phyloP scores from a whole-genome alignment of 2,888 invertebrate genomes.

The Muschampia plurimacula region DNA sequence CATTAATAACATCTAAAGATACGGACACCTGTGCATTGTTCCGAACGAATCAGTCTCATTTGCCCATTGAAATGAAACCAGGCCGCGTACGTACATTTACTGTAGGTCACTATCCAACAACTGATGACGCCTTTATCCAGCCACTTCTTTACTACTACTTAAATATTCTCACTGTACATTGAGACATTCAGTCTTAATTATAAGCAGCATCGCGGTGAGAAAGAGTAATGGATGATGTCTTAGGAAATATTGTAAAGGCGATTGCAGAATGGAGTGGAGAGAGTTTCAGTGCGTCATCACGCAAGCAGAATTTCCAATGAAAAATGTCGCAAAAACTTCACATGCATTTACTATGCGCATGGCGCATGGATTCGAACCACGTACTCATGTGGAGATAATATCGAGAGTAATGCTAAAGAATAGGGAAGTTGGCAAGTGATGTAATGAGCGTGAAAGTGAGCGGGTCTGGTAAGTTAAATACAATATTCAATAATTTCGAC shows the following conservation, averaged over 20 bases:
- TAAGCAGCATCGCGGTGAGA: slow-evolving; percentile 35
- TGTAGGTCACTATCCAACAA: slow-evolving; percentile 55
- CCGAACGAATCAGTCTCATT: slow-evolving; percentile 47
- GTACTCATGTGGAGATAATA: slow-evolving; percentile 53
- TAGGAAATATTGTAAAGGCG: slow-evolving; percentile 39
- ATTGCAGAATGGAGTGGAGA: slow-evolving; percentile 56
- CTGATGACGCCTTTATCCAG: slow-evolving; percentile 15
- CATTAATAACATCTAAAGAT: slow-evolving; percentile 36
- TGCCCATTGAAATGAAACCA: slow-evolving; percentile 55
- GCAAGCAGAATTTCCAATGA: slow-evolving; percentile 75
- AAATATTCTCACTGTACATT: slow-evolving; percentile 19
- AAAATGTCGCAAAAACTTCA: slow-evolving; percentile 61
- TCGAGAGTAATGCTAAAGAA: slow-evolving; percentile 52
- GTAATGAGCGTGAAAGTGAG: slow-evolving; percentile 66
- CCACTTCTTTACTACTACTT: background rate
- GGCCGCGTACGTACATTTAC: slow-evolving; percentile 53
- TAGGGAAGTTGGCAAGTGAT: slow-evolving; percentile 59
- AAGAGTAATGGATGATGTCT: slow-evolving; percentile 51
- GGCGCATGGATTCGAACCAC: slow-evolving; percentile 40
- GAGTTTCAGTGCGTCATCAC: slow-evolving; percentile 60
- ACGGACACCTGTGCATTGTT: slow-evolving; percentile 50
- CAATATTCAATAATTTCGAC: slow-evolving; percentile 22
- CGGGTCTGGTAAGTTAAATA: slow-evolving; percentile 49
- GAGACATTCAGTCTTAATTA: slow-evolving; percentile 18
- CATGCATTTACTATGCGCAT: slow-evolving; percentile 29